A percentile compares a stretch with the other conserved stretches of the same genome.
phyloP scores from a whole-genome alignment of 1,140 invertebrate genomes.

The Antheraea pernyi region DNA sequence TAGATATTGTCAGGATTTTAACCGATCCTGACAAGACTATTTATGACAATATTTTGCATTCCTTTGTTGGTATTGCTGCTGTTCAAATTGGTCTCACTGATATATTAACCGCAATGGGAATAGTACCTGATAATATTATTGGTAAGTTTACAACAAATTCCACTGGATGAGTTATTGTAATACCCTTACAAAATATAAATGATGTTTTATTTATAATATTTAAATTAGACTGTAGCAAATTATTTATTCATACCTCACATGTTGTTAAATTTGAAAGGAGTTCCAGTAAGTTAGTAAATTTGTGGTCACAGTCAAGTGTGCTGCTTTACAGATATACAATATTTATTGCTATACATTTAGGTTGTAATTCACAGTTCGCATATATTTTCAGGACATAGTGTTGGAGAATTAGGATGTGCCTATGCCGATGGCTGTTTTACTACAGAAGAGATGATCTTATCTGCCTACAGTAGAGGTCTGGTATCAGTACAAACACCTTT shows the following conservation, averaged over 20 bases:
- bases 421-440: slow-evolving; percentile 14
- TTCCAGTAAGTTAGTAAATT: too few relatives aligned
- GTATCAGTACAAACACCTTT: slow-evolving; percentile 28
- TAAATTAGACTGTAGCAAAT: too few relatives aligned
- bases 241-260: too few relatives aligned
- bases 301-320: too few relatives aligned
- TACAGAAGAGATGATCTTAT: slow-evolving; percentile 28
- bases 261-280: too few relatives aligned
- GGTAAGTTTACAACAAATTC: slow-evolving; percentile 15
- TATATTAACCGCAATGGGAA: slow-evolving; percentile 81
- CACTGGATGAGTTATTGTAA: too few relatives aligned
- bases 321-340: too few relatives aligned
- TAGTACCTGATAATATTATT: slow-evolving; percentile 76
- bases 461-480: slow-evolving; percentile 27
- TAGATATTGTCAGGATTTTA: slow-evolving; percentile 86
- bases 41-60: slow-evolving; percentile 86
- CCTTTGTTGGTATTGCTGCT: slow-evolving; percentile 83
- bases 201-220: too few relatives aligned
- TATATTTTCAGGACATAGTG: slow-evolving; percentile 22
- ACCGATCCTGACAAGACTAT: slow-evolving; percentile 82
- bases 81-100: slow-evolving; percentile 84
- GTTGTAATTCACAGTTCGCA: background rate
- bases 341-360: too few relatives aligned
- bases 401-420: background rate
- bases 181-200: too few relatives aligned